These are phyloP conservation scores for Andrena bucephala DNA, from an alignment of 2,888 invertebrate species.

Conservation along the genomic window DNA sequence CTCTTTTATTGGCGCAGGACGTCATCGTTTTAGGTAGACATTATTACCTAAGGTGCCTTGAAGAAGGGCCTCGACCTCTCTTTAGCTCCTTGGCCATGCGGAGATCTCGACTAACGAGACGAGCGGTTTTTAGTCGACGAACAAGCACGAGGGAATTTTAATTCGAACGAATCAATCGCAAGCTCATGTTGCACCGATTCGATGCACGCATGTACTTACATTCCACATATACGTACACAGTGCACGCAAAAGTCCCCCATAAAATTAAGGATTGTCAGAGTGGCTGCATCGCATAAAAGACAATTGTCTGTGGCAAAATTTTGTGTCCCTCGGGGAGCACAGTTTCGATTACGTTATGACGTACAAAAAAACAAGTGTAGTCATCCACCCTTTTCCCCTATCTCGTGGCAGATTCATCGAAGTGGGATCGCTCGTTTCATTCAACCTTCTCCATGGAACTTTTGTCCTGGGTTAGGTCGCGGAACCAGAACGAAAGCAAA, in stretches of 20 bases:
- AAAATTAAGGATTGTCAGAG: neutral
- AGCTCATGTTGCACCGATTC: neutral
- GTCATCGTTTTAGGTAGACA: slow-evolving; percentile 78
- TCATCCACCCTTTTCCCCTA: neutral
- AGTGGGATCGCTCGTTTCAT: slow-evolving; percentile 18
- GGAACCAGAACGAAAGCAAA: neutral
- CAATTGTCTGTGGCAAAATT: too few species aligned
- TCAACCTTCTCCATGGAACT: slow-evolving; percentile 2
- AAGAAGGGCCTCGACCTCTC: slow-evolving; percentile 77
- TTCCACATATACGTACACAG: slow-evolving; percentile 16
- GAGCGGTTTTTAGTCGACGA: slow-evolving; percentile 25
- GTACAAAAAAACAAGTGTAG: neutral
- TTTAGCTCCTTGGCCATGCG: slow-evolving; percentile 68
- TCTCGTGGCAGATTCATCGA: neutral
- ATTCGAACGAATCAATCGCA: neutral
- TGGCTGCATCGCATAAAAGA: too few species aligned
- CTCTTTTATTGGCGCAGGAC: slow-evolving; percentile 82
- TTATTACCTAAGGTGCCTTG: slow-evolving; percentile 80
- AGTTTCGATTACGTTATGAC: too few species aligned
- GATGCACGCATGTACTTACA: neutral
- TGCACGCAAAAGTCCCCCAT: neutral
- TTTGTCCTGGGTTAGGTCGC: neutral
- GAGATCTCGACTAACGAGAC: slow-evolving; percentile 14
- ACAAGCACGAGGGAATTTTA: slow-evolving; percentile 7
- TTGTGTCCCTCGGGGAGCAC: too few species aligned